Conservation (phyloP, 1,140 invertebrate species). For the Trichonephila inaurata region DNA sequence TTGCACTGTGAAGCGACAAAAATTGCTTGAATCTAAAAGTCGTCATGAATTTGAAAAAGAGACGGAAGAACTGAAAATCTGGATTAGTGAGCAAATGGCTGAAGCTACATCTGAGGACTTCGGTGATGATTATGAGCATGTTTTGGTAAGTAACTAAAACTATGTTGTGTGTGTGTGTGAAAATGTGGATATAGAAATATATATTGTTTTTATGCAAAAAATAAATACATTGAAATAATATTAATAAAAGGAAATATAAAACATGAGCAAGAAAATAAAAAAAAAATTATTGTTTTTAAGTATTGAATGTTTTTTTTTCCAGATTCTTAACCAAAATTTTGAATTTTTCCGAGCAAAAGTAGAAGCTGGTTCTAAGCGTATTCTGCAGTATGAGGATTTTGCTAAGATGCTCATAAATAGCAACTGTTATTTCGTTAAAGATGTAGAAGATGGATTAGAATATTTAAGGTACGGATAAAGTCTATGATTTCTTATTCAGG, state of each 20-base stretch:
- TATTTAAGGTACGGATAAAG: conserved; percentile 87
- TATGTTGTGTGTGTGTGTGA: too few relatives aligned
- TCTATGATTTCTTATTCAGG: background rate
- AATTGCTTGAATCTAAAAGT: conserved; percentile 94
- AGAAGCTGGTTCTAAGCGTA: conserved; percentile 94
- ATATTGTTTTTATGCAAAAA: background rate
- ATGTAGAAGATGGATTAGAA: conserved; percentile 92
- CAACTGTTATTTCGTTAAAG: conserved; percentile 92
- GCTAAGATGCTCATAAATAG: conserved; percentile 89
- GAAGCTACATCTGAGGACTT: conserved; percentile 96
- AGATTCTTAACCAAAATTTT: conserved; percentile 94
- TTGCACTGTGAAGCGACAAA: conserved; percentile 89
- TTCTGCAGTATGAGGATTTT: conserved; percentile 94
- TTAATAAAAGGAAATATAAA: background rate
- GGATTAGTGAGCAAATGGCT: conserved; percentile 96
- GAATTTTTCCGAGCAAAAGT: conserved; percentile 96
- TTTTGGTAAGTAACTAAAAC: conserved; percentile 84
- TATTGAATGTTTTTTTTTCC: conserved; percentile 77
- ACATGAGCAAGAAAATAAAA: background rate
- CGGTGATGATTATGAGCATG: conserved; percentile 97
- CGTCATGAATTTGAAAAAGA: conserved; percentile 96
- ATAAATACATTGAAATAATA: background rate
- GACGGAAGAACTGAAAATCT: conserved; percentile 93
- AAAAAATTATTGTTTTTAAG: background rate
- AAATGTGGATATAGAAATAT: background rate